Conservation (phyloP, 2,797 vertebrate species). For the Paratrypauchen microcephalus region DNA sequence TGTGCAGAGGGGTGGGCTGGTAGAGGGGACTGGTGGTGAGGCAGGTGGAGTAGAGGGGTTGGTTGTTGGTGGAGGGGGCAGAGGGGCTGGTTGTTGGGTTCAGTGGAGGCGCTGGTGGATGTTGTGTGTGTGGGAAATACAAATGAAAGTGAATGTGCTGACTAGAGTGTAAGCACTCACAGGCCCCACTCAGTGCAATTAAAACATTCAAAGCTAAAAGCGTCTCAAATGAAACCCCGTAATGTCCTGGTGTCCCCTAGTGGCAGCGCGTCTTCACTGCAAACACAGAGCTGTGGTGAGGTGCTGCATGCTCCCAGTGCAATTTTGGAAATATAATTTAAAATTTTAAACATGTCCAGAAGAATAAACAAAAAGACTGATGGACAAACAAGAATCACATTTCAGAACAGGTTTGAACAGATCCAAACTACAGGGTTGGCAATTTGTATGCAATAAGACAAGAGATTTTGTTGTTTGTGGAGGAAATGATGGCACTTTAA, state of each 20-base stretch:
- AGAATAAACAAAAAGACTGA: no score
- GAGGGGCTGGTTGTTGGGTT: background rate
- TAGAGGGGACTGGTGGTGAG: background rate
- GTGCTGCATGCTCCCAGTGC: background rate
- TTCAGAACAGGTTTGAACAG: no score
- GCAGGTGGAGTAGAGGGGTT: background rate
- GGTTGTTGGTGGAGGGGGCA: background rate
- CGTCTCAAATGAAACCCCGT: conserved; percentile 68
- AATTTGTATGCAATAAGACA: no score
- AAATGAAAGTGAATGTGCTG: background rate
- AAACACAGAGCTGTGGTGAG: conserved; percentile 44
- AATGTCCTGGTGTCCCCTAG: conserved; percentile 98
- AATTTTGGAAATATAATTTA: no score
- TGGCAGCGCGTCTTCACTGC: conserved; percentile 87
- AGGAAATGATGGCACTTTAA: no score
- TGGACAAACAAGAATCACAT: no score
- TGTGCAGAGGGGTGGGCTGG: background rate
- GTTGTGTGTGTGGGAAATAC: background rate
- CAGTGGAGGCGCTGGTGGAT: background rate
- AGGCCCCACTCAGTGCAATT: background rate
- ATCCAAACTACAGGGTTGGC: no score
- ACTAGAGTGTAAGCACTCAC: background rate
- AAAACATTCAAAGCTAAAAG: background rate
- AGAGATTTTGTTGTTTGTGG: no score
- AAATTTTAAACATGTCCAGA: no score